Conservation (phyloP, 2,888 invertebrate species). For the Panorpa germanica region DNA sequence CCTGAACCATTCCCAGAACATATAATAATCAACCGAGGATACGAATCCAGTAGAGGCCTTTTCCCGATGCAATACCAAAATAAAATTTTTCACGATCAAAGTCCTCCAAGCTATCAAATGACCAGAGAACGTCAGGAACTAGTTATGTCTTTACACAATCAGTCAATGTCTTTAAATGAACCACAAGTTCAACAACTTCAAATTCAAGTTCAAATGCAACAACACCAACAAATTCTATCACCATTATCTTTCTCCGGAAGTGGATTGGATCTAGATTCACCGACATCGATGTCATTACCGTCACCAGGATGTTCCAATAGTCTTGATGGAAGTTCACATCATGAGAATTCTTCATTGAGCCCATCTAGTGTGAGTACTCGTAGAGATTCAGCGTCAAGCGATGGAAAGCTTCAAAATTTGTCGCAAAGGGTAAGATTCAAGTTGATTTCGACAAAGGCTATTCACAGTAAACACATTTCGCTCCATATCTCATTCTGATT, state of each 20-base stretch:
- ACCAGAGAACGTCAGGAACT: slow-evolving; percentile 36
- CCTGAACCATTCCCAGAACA: slow-evolving; percentile 59
- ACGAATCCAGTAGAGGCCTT: slow-evolving; percentile 30
- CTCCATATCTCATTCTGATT: too few species aligned
- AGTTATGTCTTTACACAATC: slow-evolving; percentile 15
- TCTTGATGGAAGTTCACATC: slow-evolving; percentile 39
- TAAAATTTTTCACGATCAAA: slow-evolving; percentile 24
- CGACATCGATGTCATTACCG: slow-evolving; percentile 63
- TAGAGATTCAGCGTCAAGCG: slow-evolving; percentile 34
- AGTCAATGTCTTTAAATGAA: slow-evolving; percentile 4
- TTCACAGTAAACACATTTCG: not conserved
- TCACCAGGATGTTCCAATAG: slow-evolving; percentile 61
- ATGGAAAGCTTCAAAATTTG: slow-evolving; percentile 43
- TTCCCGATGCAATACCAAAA: slow-evolving; percentile 21
- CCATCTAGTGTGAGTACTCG: slow-evolving; percentile 50
- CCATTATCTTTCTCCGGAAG: slow-evolving; percentile 42
- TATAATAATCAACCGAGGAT: slow-evolving; percentile 38
- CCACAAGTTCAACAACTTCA: slow-evolving; percentile 16
- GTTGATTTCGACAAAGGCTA: slow-evolving; percentile 25
- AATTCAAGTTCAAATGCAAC: slow-evolving; percentile 14
- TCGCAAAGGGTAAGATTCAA: slow-evolving; percentile 69
- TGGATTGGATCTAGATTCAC: slow-evolving; percentile 46
- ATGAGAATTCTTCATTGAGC: slow-evolving; percentile 36
- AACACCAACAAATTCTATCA: slow-evolving; percentile 21
- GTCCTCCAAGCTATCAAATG: slow-evolving; percentile 36